These are phyloP conservation scores for Otus sunia DNA, from an alignment of 2,113 vertebrate genomes.

Conservation along the genomic window DNA sequence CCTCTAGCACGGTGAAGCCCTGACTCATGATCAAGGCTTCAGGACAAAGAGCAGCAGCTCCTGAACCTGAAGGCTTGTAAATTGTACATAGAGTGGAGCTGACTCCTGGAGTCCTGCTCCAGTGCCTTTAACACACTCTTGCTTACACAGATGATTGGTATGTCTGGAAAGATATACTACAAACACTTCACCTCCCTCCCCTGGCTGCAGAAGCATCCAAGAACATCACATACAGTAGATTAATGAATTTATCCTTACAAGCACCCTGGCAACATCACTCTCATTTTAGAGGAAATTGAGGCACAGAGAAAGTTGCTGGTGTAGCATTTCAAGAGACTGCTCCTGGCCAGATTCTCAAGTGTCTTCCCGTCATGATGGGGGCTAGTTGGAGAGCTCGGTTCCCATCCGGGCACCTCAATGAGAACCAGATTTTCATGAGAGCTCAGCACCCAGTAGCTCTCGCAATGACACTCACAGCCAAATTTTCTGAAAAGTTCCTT, in stretches of 20 bases:
- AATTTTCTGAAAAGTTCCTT: slow-evolving; percentile 22
- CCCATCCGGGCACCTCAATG: neutral
- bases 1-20: neutral
- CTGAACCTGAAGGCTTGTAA: neutral
- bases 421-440: slow-evolving; percentile 11
- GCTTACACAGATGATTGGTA: neutral
- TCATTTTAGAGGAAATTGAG: slow-evolving; percentile 5
- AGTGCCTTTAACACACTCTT: neutral
- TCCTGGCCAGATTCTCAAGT: neutral
- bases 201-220: neutral
- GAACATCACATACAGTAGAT: neutral
- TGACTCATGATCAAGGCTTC: neutral
- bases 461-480: neutral
- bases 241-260: slow-evolving; percentile 39
- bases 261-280: neutral
- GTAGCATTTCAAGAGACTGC: neutral
- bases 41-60: neutral
- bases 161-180: slow-evolving; percentile 7
- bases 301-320: neutral
- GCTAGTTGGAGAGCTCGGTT: neutral
- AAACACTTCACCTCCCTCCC: neutral
- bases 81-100: neutral
- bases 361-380: neutral
- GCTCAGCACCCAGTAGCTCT: slow-evolving; percentile 17
- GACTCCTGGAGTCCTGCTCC: neutral